phyloP scores from a whole-genome alignment of 2,113 vertebrate species.

The Acrocephalus arundinaceus region DNA sequence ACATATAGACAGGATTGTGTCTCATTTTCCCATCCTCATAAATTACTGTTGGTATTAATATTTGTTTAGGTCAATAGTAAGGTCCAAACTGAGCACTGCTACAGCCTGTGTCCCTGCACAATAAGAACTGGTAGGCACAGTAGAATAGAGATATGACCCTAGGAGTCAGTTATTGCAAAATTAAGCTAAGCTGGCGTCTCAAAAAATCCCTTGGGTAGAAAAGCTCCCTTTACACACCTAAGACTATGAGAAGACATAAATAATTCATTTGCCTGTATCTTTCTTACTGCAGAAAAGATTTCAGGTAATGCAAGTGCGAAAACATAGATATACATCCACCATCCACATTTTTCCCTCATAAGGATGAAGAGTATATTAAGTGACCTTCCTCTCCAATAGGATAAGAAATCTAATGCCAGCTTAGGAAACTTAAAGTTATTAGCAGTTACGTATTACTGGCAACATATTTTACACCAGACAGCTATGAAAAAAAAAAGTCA shows the following conservation, averaged over 20 bases:
- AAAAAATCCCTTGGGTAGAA: background rate
- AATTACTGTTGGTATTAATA: background rate
- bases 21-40: background rate
- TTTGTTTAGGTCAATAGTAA: background rate
- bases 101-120: background rate
- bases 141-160: background rate
- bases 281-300: background rate
- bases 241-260: background rate
- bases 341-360: background rate
- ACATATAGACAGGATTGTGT: background rate
- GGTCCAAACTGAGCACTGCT: background rate
- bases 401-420: constrained; percentile 43
- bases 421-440: constrained; percentile 70
- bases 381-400: constrained; percentile 40
- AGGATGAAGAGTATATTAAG: background rate
- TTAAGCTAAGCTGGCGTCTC: background rate
- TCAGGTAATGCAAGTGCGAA: background rate
- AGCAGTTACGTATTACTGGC: constrained; percentile 74
- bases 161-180: background rate
- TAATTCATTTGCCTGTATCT: background rate
- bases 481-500: constrained; percentile 66
- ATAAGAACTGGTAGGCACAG: background rate
- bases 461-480: constrained; percentile 75
- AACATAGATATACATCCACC: background rate
- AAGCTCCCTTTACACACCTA: background rate